Base-by-base conservation (phyloP, 2,113 vertebrate genomes). In the Hippoglossus stenolepis region DNA sequence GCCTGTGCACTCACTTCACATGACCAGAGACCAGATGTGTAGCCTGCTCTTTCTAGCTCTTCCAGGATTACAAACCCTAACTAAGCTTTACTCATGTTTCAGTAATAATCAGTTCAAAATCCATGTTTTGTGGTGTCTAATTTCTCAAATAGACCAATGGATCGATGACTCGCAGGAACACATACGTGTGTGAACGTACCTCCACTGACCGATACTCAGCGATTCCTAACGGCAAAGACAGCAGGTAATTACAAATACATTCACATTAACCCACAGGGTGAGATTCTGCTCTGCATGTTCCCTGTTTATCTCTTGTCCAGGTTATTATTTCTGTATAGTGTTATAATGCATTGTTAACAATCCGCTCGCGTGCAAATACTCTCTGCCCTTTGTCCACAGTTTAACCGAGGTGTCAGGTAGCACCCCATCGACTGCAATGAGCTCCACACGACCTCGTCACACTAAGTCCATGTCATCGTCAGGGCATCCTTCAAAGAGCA, bases 401-500 rank as follows among this genome's bases (percentile, higher is more conserved):
- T 92, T 99, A 79, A 98, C 95, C 0, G 98, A 99, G 93, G 96
- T 99, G 95, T 98, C 97, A 21, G 94, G 96, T 20, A 96, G 95
- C 89, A 93, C 96, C 2, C 93, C 96, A 1, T 96, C 94, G 1
- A 91, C 94, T 8, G 94, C 93, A 0, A 83, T 94, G 6, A 88
- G 94, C 38, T 95, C 97, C 0, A 90, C 97, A 0, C 95, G 98
- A 35, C 97, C 98, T n/a, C 97, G 98, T 15, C 98, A 99, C 89
- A 96, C 97, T 64, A 99, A 99, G 90, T 99, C 98, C 51, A 98
- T 99, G 97, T 99, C 98, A 0, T 95, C 98, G 23, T 99, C 98
- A n/a, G 96, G 97, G 51, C 98, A 99, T 68, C 97, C 98, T 8
- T 95, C 96, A 56, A 99, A 98, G 93, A 96, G 96, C 78, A 96